Conservation (phyloP, 2,797 vertebrate species). For the Sebastes glaucus region DNA sequence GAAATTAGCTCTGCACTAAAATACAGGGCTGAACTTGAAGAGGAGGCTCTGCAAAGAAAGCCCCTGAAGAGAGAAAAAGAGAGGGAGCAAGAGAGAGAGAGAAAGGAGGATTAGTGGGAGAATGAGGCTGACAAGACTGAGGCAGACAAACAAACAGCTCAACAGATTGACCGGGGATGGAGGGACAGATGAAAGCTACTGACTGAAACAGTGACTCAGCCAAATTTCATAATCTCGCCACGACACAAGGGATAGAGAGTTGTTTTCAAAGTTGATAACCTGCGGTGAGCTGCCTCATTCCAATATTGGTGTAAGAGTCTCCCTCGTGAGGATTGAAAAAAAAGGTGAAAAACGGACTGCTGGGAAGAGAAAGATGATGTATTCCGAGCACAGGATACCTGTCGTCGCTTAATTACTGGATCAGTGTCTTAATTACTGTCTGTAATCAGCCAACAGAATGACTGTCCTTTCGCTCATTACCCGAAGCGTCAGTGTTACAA, state of each 20-base stretch:
- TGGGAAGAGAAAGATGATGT: slow-evolving; percentile 29
- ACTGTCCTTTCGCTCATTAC: slow-evolving; percentile 66
- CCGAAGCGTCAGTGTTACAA: slow-evolving; percentile 53
- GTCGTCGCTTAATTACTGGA: slow-evolving; percentile 67
- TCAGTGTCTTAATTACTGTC: slow-evolving; percentile 77
- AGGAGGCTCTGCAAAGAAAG: slow-evolving; percentile 5
- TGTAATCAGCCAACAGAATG: slow-evolving; percentile 68
- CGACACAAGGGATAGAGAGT: background rate
- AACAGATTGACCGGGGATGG: slow-evolving; percentile 68
- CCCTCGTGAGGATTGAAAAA: background rate
- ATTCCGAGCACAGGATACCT: slow-evolving; percentile 62
- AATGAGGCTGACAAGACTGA: slow-evolving; percentile 49
- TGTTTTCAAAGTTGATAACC: slow-evolving; percentile 50
- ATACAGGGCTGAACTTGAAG: slow-evolving; percentile 18
- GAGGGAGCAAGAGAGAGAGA: background rate
- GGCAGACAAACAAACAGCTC: slow-evolving; percentile 63
- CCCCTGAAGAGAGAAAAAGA: background rate
- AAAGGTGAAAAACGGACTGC: background rate
- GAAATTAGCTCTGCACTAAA: slow-evolving; percentile 44
- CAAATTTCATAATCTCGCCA: slow-evolving; percentile 53
- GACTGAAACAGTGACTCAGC: slow-evolving; percentile 42
- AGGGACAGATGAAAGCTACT: slow-evolving; percentile 52
- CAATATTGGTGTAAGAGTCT: slow-evolving; percentile 25
- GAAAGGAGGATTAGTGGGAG: slow-evolving; percentile 49
- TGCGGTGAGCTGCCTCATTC: slow-evolving; percentile 15